Evolutionary conservation across 1,140 invertebrate species (phyloP), one percentile per base, ranked within the genome.

Genomic region (Aphidius ervi): DNA sequence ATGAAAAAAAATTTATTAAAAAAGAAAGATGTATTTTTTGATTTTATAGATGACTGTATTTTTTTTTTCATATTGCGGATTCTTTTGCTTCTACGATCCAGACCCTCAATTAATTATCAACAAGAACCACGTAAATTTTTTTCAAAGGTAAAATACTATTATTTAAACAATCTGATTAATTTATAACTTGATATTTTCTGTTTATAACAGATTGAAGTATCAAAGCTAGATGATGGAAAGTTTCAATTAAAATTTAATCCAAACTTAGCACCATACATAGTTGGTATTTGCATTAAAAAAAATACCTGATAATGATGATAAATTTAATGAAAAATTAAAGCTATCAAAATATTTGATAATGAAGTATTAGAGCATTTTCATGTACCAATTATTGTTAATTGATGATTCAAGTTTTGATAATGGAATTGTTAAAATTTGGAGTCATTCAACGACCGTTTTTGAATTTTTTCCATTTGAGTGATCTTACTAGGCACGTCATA

Each of bases 231-330:
- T 9, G 63, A 5, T 16, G 67, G 67, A 50, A 64, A 74, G 59
- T 69, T 67, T 46, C 68, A 68, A 58, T 70, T 90, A 9, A 80
- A 82, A 58, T 80, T 93, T 23, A 87, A 92, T 72, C 83, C 86
- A 54, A 86, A 85, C 74, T 74, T 92, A 60, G 82, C 88, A 9
- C 90, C 91, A 2, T 91, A 87, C 66, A 89, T 89, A 82, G 82
- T 87, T 49, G 82, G 82, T 46, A 86, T 89, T 77, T 78, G 60
- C 55, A 58, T 71, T 42, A 56, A 31, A 40, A 52, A 40, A 48
- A 20, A 16, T 16, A n/a, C 58, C 65, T 56, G 64, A 73, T 45
- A 52, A 52, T 9, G 70, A 74, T 23, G 43, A 52, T 9, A 63
- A 63, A 54, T 54, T 45, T 65, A 23, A 47, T 60, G 69, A 76